These are phyloP conservation scores for Fopius arisanus DNA, from an alignment of 1,140 invertebrate genomes.

Conservation along the genomic window DNA sequence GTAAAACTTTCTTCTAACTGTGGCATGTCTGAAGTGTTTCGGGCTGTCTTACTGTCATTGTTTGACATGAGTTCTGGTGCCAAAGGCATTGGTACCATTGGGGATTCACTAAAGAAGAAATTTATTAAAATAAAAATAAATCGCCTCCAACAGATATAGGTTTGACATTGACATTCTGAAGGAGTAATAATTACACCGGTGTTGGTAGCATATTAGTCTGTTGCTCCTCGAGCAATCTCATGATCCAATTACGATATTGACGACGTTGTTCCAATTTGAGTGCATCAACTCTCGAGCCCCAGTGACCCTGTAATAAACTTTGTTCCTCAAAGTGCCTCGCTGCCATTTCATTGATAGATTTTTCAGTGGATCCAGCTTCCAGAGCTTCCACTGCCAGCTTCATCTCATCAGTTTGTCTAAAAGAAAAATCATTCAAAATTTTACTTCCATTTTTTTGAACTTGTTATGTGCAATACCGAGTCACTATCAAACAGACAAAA, in stretches of 20 bases:
- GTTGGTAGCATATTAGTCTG: slow-evolving; percentile 67
- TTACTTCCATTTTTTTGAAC: no score
- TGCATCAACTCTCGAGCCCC: slow-evolving; percentile 79
- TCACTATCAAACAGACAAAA: no score
- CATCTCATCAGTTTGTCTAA: slow-evolving; percentile 81
- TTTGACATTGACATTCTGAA: neutral
- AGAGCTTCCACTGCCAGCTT: slow-evolving; percentile 74
- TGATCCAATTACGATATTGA: slow-evolving; percentile 83
- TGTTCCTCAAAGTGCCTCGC: slow-evolving; percentile 81
- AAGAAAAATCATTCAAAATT: slow-evolving; percentile 2
- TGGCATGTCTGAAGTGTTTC: slow-evolving; percentile 52
- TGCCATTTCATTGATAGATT: slow-evolving; percentile 79
- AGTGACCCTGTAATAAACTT: slow-evolving; percentile 77
- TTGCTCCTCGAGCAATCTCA: slow-evolving; percentile 75
- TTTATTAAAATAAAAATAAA: no score
- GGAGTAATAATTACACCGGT: slow-evolving; percentile 62
- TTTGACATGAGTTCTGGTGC: slow-evolving; percentile 45
- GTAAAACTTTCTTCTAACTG: slow-evolving; percentile 92
- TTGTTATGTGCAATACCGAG: no score
- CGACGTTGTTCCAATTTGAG: slow-evolving; percentile 76
- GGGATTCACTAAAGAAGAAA: slow-evolving; percentile 50
- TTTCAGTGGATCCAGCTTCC: slow-evolving; percentile 73
- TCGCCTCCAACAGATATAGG: no score
- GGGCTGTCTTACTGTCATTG: slow-evolving; percentile 48
- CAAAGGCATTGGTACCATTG: slow-evolving; percentile 51